phyloP scores from a whole-genome alignment of 2,888 invertebrate species.

The Campoplex capitator region DNA sequence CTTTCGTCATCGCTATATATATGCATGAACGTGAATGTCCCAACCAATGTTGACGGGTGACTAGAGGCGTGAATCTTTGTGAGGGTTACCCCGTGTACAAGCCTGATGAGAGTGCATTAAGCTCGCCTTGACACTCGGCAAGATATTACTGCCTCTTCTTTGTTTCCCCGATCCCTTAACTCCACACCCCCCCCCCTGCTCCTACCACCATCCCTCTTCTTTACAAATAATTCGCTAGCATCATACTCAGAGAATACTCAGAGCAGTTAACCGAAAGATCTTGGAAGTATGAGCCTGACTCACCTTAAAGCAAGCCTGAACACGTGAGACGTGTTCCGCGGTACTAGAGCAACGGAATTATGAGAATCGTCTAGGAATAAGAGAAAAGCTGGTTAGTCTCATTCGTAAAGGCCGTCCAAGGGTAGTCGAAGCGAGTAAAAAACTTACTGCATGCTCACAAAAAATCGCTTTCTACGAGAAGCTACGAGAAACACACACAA shows the following conservation, averaged over 20 bases:
- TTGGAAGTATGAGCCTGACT: slow-evolving; percentile 40
- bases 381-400: background rate
- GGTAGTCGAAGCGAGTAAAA: slow-evolving; percentile 19
- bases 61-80: slow-evolving; percentile 20
- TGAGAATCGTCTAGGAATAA: background rate
- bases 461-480: slow-evolving; percentile 16
- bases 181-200: background rate
- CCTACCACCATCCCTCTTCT: background rate
- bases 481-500: background rate
- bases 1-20: background rate
- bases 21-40: slow-evolving; percentile 6
- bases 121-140: slow-evolving; percentile 49
- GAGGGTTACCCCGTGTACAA: slow-evolving; percentile 6
- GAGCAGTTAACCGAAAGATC: slow-evolving; percentile 56
- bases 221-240: slow-evolving; percentile 41
- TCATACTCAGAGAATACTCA: slow-evolving; percentile 33
- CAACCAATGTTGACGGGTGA: slow-evolving; percentile 2
- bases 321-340: background rate
- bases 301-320: background rate
- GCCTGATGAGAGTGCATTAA: slow-evolving; percentile 56
- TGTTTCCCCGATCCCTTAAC: slow-evolving; percentile 16
- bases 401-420: slow-evolving; percentile 30
- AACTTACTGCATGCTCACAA: slow-evolving; percentile 37
- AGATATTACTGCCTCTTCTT: slow-evolving; percentile 24
- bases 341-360: background rate